Evolutionary conservation across 2,888 invertebrate species (phyloP).

Genomic region (Limnephilus rhombicus): DNA sequence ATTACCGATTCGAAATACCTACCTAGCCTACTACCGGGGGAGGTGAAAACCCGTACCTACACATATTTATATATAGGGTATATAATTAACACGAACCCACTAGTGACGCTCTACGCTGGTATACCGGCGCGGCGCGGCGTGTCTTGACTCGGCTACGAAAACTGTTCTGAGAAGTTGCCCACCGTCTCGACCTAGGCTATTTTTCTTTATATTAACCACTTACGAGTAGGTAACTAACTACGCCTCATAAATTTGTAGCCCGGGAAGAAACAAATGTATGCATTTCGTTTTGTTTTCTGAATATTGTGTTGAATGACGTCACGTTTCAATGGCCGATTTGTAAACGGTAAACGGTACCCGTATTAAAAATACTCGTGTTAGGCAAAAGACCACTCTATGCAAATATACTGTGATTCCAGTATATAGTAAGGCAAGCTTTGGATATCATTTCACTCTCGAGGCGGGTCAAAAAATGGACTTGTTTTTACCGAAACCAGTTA

Average conservation of each 20-base stretch:
- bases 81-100: no score
- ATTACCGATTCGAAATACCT: neutral
- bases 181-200: constrained; percentile 44
- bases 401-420: neutral
- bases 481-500: neutral
- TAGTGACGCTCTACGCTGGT: neutral
- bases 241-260: neutral
- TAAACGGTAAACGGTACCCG: neutral
- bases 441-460: neutral
- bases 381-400: neutral
- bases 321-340: neutral
- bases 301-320: neutral
- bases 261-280: neutral
- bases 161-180: constrained; percentile 24
- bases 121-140: neutral
- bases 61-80: no score
- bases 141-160: constrained; percentile 23
- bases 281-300: neutral
- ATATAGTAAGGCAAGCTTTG: neutral
- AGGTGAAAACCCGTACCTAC: neutral
- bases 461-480: neutral
- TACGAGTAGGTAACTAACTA: neutral
- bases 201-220: constrained; percentile 32
- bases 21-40: neutral
- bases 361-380: neutral